Conservation (phyloP, 2,797 vertebrate genomes). For the Myotis myotis region DNA sequence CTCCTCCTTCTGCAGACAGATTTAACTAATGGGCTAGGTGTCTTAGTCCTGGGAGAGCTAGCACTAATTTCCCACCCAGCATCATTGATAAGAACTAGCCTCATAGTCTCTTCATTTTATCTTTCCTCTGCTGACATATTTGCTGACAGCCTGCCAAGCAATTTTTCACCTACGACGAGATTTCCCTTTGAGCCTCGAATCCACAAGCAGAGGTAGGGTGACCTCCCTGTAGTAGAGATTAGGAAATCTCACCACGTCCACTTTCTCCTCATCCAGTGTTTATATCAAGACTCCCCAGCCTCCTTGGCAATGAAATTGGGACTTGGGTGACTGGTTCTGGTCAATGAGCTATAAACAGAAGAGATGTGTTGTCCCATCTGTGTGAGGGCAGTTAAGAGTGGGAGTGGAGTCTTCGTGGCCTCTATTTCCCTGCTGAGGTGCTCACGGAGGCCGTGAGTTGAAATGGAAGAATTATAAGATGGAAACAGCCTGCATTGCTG, state of each 20-base stretch:
- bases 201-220: background rate
- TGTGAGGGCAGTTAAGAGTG: background rate
- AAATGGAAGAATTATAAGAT: background rate
- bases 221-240: background rate
- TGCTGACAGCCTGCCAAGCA: background rate
- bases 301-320: background rate
- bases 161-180: conserved; percentile 37
- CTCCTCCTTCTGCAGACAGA: background rate
- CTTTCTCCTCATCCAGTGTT: background rate
- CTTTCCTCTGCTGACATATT: conserved; percentile 42
- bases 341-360: background rate
- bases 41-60: conserved; percentile 20
- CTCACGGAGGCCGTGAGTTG: background rate
- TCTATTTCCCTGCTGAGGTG: background rate
- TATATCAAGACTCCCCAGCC: background rate
- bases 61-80: conserved; percentile 51
- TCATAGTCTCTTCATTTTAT: conserved; percentile 16
- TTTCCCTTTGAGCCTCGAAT: conserved; percentile 40
- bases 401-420: background rate
- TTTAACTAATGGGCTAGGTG: conserved; percentile 32
- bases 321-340: background rate
- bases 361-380: background rate
- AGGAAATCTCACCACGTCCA: background rate
- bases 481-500: background rate
- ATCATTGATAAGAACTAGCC: conserved; percentile 34